Percentiles rank a stretch among this genome's conserved stretches.
phyloP scores from a whole-genome alignment of 53 echinoderm and acorn worm genomes.

The Holothuria leucospilota region DNA sequence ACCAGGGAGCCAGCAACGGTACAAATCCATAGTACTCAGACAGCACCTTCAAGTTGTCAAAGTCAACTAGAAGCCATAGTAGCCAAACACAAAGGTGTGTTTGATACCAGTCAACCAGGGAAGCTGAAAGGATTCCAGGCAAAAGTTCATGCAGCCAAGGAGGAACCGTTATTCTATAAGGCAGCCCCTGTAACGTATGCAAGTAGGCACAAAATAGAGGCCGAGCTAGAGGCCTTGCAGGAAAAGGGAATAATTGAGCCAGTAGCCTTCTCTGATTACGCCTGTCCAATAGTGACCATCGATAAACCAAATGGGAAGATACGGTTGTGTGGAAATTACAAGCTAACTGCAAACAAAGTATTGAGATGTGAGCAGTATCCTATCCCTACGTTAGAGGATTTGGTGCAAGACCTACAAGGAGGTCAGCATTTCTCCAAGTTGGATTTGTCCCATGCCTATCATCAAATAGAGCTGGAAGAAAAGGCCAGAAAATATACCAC shows the following conservation, averaged over 20 bases:
- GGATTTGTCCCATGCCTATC: constrained; percentile 74
- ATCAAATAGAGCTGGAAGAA: constrained; percentile 15
- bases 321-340: constrained; percentile 54
- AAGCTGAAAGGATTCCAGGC: constrained; percentile 58
- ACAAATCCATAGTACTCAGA: too few relatives aligned
- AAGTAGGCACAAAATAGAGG: constrained; percentile 49
- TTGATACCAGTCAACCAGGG: constrained; percentile 35
- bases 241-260: background rate
- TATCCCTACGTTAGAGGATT: constrained; percentile 59
- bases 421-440: constrained; percentile 64
- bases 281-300: constrained; percentile 50
- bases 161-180: constrained; percentile 58
- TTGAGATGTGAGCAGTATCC: constrained; percentile 65
- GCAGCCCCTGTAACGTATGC: constrained; percentile 68
- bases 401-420: background rate
- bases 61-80: constrained; percentile 5
- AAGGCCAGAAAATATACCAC: background rate
- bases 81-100: background rate
- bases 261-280: too few relatives aligned
- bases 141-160: constrained; percentile 55
- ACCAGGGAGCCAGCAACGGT: too few relatives aligned
- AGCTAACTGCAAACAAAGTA: constrained; percentile 64
- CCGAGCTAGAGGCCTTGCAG: constrained; percentile 61
- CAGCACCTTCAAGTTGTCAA: background rate
- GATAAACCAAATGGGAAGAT: constrained; percentile 64